A percentile compares a stretch with the other conserved stretches of the same genome.
Evolutionary conservation across 2,888 invertebrate genomes (phyloP).

Genomic region (Machimus atricapillus): DNA sequence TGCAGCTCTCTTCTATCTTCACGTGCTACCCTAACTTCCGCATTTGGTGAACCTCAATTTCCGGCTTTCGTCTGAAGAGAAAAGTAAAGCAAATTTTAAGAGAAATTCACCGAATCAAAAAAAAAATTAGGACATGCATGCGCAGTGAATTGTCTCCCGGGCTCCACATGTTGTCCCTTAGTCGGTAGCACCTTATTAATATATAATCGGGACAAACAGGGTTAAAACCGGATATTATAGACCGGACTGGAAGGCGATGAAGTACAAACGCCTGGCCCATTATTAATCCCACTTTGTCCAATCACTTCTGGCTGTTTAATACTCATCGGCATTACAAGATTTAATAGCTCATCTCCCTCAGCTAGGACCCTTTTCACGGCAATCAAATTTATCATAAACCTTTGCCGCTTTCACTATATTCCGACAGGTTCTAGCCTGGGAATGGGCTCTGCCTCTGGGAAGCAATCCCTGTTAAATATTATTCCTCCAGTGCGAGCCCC

Average conservation of each 20-base stretch:
- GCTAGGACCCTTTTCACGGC: not conserved
- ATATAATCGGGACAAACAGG: not conserved
- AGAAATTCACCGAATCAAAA: not conserved
- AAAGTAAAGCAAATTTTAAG: not conserved
- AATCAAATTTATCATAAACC: not conserved
- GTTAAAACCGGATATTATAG: not conserved
- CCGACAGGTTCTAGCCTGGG: not conserved
- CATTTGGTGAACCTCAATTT: not conserved
- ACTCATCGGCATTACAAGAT: not conserved
- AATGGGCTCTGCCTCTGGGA: not conserved
- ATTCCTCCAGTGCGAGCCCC: not conserved
- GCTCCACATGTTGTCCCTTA: constrained; percentile 27
- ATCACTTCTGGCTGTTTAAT: not conserved
- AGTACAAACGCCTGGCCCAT: not conserved
- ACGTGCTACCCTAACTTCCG: not conserved
- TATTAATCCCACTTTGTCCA: not conserved
- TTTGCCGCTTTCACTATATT: not conserved
- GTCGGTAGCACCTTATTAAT: not conserved
- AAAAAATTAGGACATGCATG: constrained; percentile 27
- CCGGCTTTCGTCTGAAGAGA: not conserved
- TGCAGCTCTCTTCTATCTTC: not conserved
- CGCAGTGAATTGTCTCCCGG: not conserved
- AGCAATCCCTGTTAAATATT: not conserved
- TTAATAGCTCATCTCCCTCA: not conserved
- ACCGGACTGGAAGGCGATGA: not conserved